Evolutionary conservation across 2,113 vertebrate species (phyloP).

Genomic region (Columba janthina): DNA sequence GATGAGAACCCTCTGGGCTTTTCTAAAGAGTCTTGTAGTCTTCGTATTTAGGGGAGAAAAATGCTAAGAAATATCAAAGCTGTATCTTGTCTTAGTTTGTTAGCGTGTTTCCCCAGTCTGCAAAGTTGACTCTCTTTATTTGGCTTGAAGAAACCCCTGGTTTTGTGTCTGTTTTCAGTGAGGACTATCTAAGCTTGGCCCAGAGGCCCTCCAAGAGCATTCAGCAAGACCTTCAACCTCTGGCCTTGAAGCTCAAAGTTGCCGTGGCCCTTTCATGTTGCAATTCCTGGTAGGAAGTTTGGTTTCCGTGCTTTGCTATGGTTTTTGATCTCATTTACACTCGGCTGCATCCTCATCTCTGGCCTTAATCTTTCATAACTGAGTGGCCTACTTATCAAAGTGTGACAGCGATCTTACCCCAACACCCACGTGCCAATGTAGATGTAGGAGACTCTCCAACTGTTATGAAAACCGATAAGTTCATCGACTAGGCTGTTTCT

Average conservation of each 20-base stretch:
- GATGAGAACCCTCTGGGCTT: conserved; percentile 35
- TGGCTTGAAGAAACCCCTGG: background rate
- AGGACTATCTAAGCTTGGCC: background rate
- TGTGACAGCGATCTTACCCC: conserved; percentile 45
- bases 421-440: conserved; percentile 1
- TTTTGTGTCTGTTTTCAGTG: background rate
- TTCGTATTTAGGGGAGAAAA: conserved; percentile 43
- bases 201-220: background rate
- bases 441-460: conserved; percentile 38
- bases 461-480: background rate
- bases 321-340: conserved; percentile 59
- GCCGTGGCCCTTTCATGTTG: background rate
- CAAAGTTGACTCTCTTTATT: background rate
- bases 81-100: conserved; percentile 22
- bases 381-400: conserved; percentile 47
- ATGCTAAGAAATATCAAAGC: conserved; percentile 57
- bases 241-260: background rate
- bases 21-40: conserved; percentile 15
- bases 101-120: background rate
- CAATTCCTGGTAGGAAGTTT: conserved; percentile 46
- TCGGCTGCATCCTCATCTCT: conserved; percentile 13
- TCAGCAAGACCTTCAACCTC: background rate
- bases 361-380: conserved; percentile 50
- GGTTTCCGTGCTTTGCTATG: conserved; percentile 24
- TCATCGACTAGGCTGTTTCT: background rate